phyloP scores from a whole-genome alignment of 1,140 invertebrate genomes.

The Lordiphosa stackelbergi region DNA sequence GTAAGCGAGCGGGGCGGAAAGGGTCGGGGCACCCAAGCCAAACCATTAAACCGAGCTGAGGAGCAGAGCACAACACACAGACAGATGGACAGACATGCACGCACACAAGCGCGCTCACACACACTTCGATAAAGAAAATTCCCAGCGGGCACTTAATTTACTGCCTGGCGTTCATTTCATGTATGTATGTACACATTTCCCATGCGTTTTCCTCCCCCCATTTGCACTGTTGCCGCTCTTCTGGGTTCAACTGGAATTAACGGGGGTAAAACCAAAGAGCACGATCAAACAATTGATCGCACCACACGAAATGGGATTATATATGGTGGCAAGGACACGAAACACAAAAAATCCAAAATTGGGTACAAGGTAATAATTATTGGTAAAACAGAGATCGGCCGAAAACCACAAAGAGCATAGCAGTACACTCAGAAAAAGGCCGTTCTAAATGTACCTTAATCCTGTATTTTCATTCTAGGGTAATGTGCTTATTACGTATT shows the following conservation, averaged over 20 bases:
- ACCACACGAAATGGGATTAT: too few relatives aligned
- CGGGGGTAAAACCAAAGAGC: neutral
- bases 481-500: too few relatives aligned
- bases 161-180: constrained; percentile 60
- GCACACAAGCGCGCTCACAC: constrained; percentile 6
- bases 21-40: constrained; percentile 11
- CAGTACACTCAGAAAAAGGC: too few relatives aligned
- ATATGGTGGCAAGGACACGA: too few relatives aligned
- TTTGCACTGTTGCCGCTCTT: constrained; percentile 54
- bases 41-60: constrained; percentile 42
- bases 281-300: too few relatives aligned
- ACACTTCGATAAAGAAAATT: constrained; percentile 55
- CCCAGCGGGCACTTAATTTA: constrained; percentile 73
- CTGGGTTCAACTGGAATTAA: constrained; percentile 8
- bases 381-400: too few relatives aligned
- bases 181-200: constrained; percentile 33
- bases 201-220: constrained; percentile 27
- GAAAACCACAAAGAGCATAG: too few relatives aligned
- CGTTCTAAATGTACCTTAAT: too few relatives aligned
- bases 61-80: constrained; percentile 18
- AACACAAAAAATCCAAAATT: too few relatives aligned
- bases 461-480: too few relatives aligned
- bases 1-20: constrained; percentile 41
- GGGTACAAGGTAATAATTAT: too few relatives aligned
- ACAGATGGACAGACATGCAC: constrained; percentile 12